phyloP scores from a whole-genome alignment of 2,797 vertebrate species.

The Sebastes umbrosus region DNA sequence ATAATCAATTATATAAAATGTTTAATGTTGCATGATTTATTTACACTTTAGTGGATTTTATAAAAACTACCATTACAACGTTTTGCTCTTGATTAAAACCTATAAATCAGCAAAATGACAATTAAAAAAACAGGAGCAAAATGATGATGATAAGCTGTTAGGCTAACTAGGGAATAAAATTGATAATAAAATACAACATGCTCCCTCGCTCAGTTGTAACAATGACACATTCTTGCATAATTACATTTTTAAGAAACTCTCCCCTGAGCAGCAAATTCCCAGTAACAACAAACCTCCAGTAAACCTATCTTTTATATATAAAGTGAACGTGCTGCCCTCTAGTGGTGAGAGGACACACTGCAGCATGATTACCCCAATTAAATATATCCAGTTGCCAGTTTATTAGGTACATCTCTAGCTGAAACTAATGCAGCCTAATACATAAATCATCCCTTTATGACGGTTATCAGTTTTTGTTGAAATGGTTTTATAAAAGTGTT shows the following conservation, averaged over 20 bases:
- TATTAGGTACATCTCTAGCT: background rate
- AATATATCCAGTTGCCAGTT: background rate
- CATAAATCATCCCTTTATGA: background rate
- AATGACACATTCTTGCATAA: background rate
- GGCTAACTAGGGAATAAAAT: background rate
- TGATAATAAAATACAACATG: background rate
- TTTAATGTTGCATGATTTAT: background rate
- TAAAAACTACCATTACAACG: background rate
- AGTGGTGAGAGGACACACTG: slow-evolving; percentile 5
- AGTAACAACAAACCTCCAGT: background rate
- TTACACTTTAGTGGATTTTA: background rate
- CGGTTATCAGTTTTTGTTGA: background rate
- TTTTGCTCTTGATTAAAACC: slow-evolving; percentile 10
- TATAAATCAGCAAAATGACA: background rate
- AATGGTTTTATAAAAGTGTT: background rate
- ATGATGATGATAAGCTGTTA: background rate
- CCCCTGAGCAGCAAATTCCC: background rate
- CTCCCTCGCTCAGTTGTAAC: background rate
- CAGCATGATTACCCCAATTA: background rate
- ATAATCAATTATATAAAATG: background rate
- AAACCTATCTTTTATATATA: background rate
- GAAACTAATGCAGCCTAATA: background rate
- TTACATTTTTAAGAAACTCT: background rate
- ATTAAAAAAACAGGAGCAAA: background rate
- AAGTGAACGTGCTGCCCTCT: slow-evolving; percentile 58